Evolutionary conservation across 2,888 invertebrate species (phyloP), one percentile per base, ranked within the genome.

Genomic region (Portevinia maculata): DNA sequence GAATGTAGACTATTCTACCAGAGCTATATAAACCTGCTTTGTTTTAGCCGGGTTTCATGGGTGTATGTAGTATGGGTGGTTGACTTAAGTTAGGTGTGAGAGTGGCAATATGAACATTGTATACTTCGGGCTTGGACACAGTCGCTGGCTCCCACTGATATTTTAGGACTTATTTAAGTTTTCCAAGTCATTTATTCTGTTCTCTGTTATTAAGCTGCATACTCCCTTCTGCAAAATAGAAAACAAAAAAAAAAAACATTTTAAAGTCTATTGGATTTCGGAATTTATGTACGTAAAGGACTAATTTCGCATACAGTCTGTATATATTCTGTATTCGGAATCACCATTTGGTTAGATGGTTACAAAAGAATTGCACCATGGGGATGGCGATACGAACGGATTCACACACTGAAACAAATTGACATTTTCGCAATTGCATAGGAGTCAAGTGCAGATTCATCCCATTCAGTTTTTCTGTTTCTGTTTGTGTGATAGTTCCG

Each of bases 131-230:
- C 48, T 55, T 46, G 62, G 55, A 62, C 55, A 59, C 57, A 71
- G 59, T 44, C 65, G 71, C 64, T 65, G 71, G 37, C 52, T 79
- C 59, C 46, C 52, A 24, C 52, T 73, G 78, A 78, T 64, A 78
- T 78, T 79, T 78, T 64, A 71, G 78, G 71, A 78, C 78, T 78
- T 64, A 71, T 78, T 78, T 71, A 79, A 79, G 78, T 79, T 79
- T 79, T 79, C 57, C 64, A 46, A 71, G 71, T 53, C 78, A 79
- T 79, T 79, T 79, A 79, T 79, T 79, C 37, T 32, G 13, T 34
- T 65, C 59, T 79, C 50, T 65, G 52, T 52, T 79, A 65, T 79
- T 52, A 71, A 71, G 37, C 53, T 57, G 24, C 5, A 5, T 15
- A 34, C 55, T 70, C 24, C 34, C 64, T 37, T 44, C 30, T 65